phyloP scores from a whole-genome alignment of 2,888 invertebrate species.

The Phytoseiulus persimilis region DNA sequence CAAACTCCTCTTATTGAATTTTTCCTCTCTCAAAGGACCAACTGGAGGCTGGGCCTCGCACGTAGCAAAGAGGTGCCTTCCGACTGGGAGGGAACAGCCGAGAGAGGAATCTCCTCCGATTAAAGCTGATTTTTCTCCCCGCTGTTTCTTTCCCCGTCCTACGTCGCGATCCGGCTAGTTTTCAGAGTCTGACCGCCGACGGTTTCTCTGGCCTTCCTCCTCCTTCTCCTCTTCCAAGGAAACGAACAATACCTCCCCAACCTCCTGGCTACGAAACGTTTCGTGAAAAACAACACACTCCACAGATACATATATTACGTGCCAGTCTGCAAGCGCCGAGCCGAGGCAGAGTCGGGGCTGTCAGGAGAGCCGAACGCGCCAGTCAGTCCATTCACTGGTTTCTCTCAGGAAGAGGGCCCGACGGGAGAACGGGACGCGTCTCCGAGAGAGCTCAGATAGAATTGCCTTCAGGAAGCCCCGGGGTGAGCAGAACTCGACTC shows the following conservation, averaged over 20 bases:
- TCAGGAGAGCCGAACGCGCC: neutral
- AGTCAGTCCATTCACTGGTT: neutral
- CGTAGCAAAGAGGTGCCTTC: too few relatives aligned
- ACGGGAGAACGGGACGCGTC: neutral
- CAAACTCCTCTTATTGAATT: too few relatives aligned
- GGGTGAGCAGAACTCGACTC: neutral
- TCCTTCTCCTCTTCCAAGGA: too few relatives aligned
- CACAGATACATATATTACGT: neutral
- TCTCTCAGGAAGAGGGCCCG: neutral
- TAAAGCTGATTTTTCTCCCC: too few relatives aligned
- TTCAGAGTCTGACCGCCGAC: too few relatives aligned
- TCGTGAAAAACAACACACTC: neutral
- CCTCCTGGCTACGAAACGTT: neutral
- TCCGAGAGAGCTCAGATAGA: neutral
- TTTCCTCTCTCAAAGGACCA: too few relatives aligned
- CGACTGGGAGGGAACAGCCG: too few relatives aligned
- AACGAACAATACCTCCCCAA: neutral
- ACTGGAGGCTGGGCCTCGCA: too few relatives aligned
- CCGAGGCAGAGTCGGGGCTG: neutral
- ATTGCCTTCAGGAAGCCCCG: neutral
- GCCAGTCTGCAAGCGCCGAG: neutral
- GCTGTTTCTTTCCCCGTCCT: too few relatives aligned
- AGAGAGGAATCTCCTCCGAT: too few relatives aligned
- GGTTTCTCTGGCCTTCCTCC: too few relatives aligned
- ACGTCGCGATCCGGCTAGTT: too few relatives aligned